Base-by-base conservation (phyloP, 1,140 invertebrate species). In the Mercenaria mercenaria region DNA sequence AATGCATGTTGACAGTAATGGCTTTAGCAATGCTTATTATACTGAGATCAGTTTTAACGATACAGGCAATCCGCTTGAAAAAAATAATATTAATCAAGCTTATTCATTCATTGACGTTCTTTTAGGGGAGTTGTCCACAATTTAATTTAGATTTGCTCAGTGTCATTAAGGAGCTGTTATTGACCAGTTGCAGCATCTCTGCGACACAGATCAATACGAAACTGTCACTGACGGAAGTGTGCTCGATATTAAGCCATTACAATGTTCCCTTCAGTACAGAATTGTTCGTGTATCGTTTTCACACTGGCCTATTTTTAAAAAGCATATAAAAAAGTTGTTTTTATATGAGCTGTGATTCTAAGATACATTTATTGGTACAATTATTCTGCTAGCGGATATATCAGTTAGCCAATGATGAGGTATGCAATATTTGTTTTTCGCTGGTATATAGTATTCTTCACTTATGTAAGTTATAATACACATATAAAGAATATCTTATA, bases 131-230 rank as follows among this genome's bases (percentile, higher is more conserved):
- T 50, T 34, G 61, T 15, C 52, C 59, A 72, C 47, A 39, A 69
- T 85, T 85, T 85, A 56, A 85, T 72, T 72, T 20, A 43, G 83
- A 85, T 56, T 85, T 85, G 32, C 83, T 85, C 83, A 50, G 83
- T 85, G 83, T 85, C 50, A 85, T 74, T 74, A 85, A 74, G 83
- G 67, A 85, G 83, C 69, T 85, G 37, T 47, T 85, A 85, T 85
- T 85, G 83, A 85, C 83, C 83, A 74, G 83, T 52, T 74, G 64
- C 50, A 85, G 69, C 83, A 23, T 85, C 50, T 85, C 67, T 85
- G 43, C 64, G 50, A 74, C 47, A 72, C 83, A 41, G 83, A 85
- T 85, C 83, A 85, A 85, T 85, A 85, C 29, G 83, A 52, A 85
- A 79, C 64, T 85, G 67, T 85, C 67, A 85, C 39, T 85, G 76